Percentiles rank a stretch among this genome's conserved stretches.
phyloP scores from a whole-genome alignment of 2,888 invertebrate genomes.

The Cataglyphis livida region DNA sequence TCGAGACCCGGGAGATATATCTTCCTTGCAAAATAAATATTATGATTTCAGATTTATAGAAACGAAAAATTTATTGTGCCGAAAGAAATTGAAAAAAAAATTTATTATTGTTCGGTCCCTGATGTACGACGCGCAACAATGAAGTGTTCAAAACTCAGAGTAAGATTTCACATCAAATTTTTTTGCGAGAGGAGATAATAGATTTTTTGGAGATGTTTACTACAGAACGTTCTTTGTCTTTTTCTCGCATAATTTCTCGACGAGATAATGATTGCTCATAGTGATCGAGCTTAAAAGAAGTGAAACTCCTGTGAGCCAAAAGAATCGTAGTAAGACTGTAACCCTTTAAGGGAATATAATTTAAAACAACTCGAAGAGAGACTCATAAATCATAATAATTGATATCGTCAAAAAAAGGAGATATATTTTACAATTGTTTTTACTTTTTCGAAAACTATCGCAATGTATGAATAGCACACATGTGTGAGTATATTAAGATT shows the following conservation, averaged over 20 bases:
- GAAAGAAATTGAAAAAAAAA: slow-evolving; percentile 33
- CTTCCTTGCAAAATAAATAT: slow-evolving; percentile 10
- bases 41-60: slow-evolving; percentile 10
- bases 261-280: slow-evolving; percentile 71
- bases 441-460: slow-evolving; percentile 55
- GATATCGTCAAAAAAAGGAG: slow-evolving; percentile 16
- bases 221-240: slow-evolving; percentile 62
- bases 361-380: slow-evolving; percentile 42
- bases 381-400: slow-evolving; percentile 35
- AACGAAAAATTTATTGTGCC: slow-evolving; percentile 16
- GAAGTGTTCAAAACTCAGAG: slow-evolving; percentile 78
- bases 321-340: slow-evolving; percentile 79
- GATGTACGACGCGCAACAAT: slow-evolving; percentile 69
- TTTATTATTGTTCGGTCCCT: slow-evolving; percentile 22
- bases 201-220: slow-evolving; percentile 73
- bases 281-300: slow-evolving; percentile 74
- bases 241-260: slow-evolving; percentile 30
- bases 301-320: slow-evolving; percentile 72
- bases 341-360: slow-evolving; percentile 64
- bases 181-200: slow-evolving; percentile 70
- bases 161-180: slow-evolving; percentile 75
- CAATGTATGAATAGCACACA: slow-evolving; percentile 50
- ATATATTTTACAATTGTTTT: slow-evolving; percentile 58
- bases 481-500: slow-evolving; percentile 72
- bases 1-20: not conserved